phyloP scores from a whole-genome alignment of 2,113 vertebrate genomes.

The Sitta europaea region DNA sequence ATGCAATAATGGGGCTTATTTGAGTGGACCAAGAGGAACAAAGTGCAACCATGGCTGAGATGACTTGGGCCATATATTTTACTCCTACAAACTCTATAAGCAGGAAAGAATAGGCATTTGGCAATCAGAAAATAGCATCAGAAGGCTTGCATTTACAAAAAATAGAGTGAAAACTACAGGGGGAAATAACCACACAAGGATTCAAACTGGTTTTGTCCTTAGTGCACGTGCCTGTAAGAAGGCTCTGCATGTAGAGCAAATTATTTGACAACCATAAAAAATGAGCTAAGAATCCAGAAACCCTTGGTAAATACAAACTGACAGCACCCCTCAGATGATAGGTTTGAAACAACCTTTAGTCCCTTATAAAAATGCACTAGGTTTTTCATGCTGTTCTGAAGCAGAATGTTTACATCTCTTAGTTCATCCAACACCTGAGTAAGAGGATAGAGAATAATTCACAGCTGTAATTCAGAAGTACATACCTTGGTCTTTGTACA shows the following conservation, averaged over 20 bases:
- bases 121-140: neutral
- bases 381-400: neutral
- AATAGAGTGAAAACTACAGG: neutral
- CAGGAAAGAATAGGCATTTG: neutral
- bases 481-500: neutral
- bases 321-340: neutral
- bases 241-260: neutral
- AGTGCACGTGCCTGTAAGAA: neutral
- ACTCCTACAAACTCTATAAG: neutral
- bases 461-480: neutral
- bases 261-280: slow-evolving; percentile 27
- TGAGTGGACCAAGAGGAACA: neutral
- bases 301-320: slow-evolving; percentile 21
- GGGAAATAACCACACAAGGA: neutral
- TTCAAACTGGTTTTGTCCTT: neutral
- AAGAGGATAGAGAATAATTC: neutral
- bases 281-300: neutral
- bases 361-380: neutral
- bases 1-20: neutral
- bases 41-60: neutral
- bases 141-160: neutral
- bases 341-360: slow-evolving; percentile 37
- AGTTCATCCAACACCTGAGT: neutral
- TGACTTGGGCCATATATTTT: neutral
- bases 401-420: neutral